A percentile compares a stretch with the other conserved stretches of the same genome.
These are phyloP conservation scores for Agrotis exclamationis DNA, from an alignment of 2,888 invertebrate species.

Conservation along the genomic window DNA sequence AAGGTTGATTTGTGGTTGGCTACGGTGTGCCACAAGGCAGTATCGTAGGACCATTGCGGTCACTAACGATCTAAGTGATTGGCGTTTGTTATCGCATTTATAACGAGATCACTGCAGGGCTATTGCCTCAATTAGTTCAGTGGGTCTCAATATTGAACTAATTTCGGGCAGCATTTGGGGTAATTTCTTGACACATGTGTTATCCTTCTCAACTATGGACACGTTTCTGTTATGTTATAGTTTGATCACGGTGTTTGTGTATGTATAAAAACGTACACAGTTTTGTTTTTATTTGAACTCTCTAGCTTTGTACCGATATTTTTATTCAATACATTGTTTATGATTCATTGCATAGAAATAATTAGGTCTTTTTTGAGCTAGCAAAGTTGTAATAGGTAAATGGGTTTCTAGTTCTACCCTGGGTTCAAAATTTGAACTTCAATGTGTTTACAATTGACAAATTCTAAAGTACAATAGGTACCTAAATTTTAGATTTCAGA, in stretches of 20 bases:
- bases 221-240: neutral
- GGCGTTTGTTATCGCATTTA: constrained; percentile 67
- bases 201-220: neutral
- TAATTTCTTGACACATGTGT: neutral
- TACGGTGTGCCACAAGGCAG: constrained; percentile 31
- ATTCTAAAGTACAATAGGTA: too few relatives aligned
- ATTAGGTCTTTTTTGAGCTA: too few relatives aligned
- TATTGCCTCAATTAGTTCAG: constrained; percentile 55
- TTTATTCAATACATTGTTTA: too few relatives aligned
- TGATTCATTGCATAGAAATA: too few relatives aligned
- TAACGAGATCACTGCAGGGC: constrained; percentile 58
- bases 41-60: constrained; percentile 45
- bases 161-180: constrained; percentile 11
- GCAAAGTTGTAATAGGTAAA: too few relatives aligned
- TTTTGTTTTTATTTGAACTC: neutral
- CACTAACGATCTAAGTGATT: constrained; percentile 70
- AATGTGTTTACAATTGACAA: neutral
- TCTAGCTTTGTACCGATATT: too few relatives aligned
- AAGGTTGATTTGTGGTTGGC: constrained; percentile 20
- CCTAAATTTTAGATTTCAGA: neutral
- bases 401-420: too few relatives aligned
- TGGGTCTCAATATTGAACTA: constrained; percentile 20
- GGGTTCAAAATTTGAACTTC: too few relatives aligned
- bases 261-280: too few relatives aligned
- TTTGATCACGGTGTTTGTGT: neutral